These are phyloP conservation scores for Ephestia elutella DNA, from an alignment of 1,140 invertebrate species.

Conservation along the genomic window DNA sequence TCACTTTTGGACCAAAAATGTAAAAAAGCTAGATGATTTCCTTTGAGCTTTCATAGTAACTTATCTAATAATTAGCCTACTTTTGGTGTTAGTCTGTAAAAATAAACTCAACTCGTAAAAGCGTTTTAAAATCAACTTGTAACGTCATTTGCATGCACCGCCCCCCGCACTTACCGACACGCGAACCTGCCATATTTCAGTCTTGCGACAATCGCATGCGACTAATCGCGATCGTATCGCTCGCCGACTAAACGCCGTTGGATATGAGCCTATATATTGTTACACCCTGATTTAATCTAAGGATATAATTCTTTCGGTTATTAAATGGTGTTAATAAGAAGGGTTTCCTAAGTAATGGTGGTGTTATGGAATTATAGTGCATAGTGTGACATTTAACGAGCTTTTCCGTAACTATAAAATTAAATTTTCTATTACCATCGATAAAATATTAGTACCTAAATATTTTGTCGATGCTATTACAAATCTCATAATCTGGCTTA, in stretches of 20 bases:
- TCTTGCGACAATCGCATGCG: slow-evolving; percentile 6
- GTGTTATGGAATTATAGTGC: background rate
- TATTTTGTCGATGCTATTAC: no score
- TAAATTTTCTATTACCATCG: no score
- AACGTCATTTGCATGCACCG: background rate
- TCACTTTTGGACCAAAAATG: no score
- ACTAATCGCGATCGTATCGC: slow-evolving; percentile 4
- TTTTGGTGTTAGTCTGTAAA: no score
- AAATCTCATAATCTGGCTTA: no score
- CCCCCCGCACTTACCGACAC: slow-evolving; percentile 7
- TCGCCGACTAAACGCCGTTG: background rate
- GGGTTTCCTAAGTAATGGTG: background rate
- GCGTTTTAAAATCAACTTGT: slow-evolving; percentile 3
- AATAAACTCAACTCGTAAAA: background rate
- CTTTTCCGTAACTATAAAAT: no score
- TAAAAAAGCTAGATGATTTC: no score
- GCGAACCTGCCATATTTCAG: slow-evolving; percentile 2
- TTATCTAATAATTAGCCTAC: no score
- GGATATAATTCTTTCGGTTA: background rate
- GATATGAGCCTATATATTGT: slow-evolving; percentile 2
- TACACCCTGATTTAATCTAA: background rate
- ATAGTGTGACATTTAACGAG: background rate
- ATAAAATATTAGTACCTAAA: no score
- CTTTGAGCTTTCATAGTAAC: no score
- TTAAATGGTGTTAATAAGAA: slow-evolving; percentile 1